Evolutionary conservation across 2,888 invertebrate species (phyloP).

Genomic region (Serripes groenlandicus): DNA sequence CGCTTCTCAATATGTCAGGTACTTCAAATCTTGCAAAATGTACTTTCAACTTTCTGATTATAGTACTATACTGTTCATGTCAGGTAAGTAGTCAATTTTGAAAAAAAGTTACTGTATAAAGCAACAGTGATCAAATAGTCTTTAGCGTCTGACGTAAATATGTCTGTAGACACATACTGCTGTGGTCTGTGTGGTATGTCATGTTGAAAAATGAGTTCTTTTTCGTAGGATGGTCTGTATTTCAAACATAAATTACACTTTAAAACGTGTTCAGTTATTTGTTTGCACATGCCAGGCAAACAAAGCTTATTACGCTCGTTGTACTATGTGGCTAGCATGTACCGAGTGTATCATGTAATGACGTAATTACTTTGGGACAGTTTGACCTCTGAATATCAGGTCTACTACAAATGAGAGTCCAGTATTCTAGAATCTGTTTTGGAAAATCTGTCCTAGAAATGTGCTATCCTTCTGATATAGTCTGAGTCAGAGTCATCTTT

Average conservation of each 20-base stretch:
- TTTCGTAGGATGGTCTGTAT: slow-evolving; percentile 44
- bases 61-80: neutral
- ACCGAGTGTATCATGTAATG: too few relatives aligned
- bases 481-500: too few relatives aligned
- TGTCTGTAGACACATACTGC: slow-evolving; percentile 63
- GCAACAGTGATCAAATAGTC: neutral
- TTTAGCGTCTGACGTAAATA: slow-evolving; percentile 47
- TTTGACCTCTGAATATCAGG: too few relatives aligned
- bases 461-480: too few relatives aligned
- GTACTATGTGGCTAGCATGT: too few relatives aligned
- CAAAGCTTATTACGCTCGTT: too few relatives aligned
- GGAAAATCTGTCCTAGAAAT: too few relatives aligned
- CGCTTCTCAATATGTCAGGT: neutral
- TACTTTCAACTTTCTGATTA: neutral
- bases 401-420: too few relatives aligned
- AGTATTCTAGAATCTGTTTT: too few relatives aligned
- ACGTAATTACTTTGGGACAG: too few relatives aligned
- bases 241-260: slow-evolving; percentile 39
- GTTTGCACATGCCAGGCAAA: too few relatives aligned
- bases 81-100: neutral
- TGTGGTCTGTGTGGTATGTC: slow-evolving; percentile 52
- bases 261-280: slow-evolving; percentile 40
- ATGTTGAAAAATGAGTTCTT: slow-evolving; percentile 59
- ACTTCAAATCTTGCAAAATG: neutral
- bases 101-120: neutral